A percentile compares a stretch with the other conserved stretches of the same genome.
These are phyloP conservation scores for Clitarchus hookeri DNA, from an alignment of 2,888 invertebrate genomes.

Conservation along the genomic window DNA sequence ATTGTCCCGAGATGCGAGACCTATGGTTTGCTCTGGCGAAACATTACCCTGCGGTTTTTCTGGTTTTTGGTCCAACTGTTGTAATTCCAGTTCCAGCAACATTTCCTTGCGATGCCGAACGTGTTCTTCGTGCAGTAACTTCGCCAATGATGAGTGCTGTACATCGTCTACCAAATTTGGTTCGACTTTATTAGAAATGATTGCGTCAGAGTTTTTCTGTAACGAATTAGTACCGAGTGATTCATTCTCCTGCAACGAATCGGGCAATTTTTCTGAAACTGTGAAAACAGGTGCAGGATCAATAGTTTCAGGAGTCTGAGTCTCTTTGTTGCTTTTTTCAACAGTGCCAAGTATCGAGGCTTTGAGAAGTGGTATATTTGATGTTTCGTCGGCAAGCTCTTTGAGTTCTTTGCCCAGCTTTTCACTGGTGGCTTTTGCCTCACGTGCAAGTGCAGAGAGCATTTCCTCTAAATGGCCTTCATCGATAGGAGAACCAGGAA, in stretches of 20 bases:
- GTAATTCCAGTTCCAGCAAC: slow-evolving; percentile 4
- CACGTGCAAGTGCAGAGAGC: slow-evolving; percentile 72
- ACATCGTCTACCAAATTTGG: neutral
- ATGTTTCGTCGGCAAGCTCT: slow-evolving; percentile 47
- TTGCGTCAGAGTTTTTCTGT: neutral
- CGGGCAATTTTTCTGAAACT: neutral
- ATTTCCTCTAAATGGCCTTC: slow-evolving; percentile 69
- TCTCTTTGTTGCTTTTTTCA: slow-evolving; percentile 8
- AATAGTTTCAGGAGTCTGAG: neutral
- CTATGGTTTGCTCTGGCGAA: neutral
- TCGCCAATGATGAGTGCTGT: neutral
- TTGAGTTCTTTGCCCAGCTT: slow-evolving; percentile 59
- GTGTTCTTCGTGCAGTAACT: slow-evolving; percentile 14
- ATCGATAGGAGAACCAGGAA: slow-evolving; percentile 48
- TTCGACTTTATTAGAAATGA: neutral
- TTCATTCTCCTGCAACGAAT: neutral
- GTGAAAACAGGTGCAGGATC: neutral
- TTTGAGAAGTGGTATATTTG: slow-evolving; percentile 17
- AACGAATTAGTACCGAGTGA: neutral
- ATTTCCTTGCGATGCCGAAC: neutral
- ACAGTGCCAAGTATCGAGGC: slow-evolving; percentile 16
- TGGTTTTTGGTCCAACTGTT: neutral
- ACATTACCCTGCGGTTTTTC: neutral
- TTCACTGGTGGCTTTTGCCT: slow-evolving; percentile 75
- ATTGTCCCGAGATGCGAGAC: neutral